A percentile compares a stretch with the other conserved stretches of the same genome.
These are phyloP conservation scores for Acanthosepion lycidas DNA, from an alignment of 2,888 invertebrate species.

Conservation along the genomic window DNA sequence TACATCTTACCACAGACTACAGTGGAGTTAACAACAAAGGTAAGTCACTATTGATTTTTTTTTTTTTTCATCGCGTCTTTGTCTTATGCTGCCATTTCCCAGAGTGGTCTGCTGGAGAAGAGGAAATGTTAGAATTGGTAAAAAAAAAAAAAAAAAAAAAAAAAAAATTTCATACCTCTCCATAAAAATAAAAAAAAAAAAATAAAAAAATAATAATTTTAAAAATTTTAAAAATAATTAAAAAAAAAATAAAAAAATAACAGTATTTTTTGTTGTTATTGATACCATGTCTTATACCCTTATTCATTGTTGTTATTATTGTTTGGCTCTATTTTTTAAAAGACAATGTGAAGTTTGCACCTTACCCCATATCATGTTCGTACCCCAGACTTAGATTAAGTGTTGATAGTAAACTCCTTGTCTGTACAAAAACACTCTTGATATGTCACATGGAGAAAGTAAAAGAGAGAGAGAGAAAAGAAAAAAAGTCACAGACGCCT, in stretches of 20 bases:
- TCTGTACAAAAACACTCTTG: background rate
- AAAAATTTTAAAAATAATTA: too few species aligned
- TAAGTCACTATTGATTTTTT: conserved; percentile 23
- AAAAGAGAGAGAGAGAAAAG: too few species aligned
- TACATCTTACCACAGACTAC: conserved; percentile 33
- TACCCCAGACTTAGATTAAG: background rate
- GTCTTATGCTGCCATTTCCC: conserved; percentile 14
- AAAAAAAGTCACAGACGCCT: too few species aligned
- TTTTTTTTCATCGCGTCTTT: background rate
- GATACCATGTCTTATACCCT: background rate
- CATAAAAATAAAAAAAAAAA: too few species aligned
- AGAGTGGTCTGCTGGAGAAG: background rate
- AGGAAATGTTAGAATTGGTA: background rate
- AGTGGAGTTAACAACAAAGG: conserved; percentile 12
- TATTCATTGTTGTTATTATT: background rate
- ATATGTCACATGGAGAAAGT: background rate
- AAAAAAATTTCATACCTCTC: too few species aligned
- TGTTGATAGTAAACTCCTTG: background rate
- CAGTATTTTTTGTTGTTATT: background rate
- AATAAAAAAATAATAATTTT: too few species aligned
- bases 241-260: background rate
- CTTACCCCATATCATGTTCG: background rate
- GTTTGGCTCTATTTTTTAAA: too few species aligned
- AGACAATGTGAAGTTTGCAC: background rate
- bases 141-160: too few species aligned